These are phyloP conservation scores for Liasis olivaceus DNA, from an alignment of 2,797 vertebrate genomes.

Conservation along the genomic window DNA sequence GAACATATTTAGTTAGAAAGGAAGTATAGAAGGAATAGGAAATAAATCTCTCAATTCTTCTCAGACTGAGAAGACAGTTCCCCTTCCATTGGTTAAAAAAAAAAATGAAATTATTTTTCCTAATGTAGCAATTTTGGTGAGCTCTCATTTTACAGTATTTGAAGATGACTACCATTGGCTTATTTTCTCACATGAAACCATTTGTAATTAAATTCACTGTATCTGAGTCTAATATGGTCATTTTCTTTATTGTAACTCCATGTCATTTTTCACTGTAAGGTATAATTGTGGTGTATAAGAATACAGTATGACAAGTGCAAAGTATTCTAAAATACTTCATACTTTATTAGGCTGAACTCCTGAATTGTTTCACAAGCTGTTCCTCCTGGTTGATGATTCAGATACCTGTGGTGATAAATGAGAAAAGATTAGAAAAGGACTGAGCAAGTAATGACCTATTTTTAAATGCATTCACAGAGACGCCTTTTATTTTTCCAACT, in stretches of 20 bases:
- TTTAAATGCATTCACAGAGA: conserved; percentile 29
- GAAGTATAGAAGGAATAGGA: background rate
- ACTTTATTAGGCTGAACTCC: conserved; percentile 44
- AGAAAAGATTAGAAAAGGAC: conserved; percentile 34
- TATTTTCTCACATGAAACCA: background rate
- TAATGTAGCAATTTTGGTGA: background rate
- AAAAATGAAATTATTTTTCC: background rate
- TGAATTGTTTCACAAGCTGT: conserved; percentile 59
- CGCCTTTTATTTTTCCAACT: background rate
- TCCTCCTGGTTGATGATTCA: conserved; percentile 20
- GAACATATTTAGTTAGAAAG: background rate
- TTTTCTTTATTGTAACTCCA: conserved; percentile 16
- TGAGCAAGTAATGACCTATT: background rate
- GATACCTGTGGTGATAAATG: conserved; percentile 38
- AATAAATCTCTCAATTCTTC: background rate
- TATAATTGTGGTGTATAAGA: conserved; percentile 28
- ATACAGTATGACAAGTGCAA: conserved; percentile 50
- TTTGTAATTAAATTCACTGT: background rate
- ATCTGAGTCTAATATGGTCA: background rate
- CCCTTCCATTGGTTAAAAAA: background rate
- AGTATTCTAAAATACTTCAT: conserved; percentile 48
- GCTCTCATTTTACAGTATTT: background rate
- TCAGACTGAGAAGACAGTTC: background rate
- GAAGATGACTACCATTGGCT: background rate
- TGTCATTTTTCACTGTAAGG: conserved; percentile 12